phyloP scores from a whole-genome alignment of 1,140 invertebrate species.

The Eumaeus atala region DNA sequence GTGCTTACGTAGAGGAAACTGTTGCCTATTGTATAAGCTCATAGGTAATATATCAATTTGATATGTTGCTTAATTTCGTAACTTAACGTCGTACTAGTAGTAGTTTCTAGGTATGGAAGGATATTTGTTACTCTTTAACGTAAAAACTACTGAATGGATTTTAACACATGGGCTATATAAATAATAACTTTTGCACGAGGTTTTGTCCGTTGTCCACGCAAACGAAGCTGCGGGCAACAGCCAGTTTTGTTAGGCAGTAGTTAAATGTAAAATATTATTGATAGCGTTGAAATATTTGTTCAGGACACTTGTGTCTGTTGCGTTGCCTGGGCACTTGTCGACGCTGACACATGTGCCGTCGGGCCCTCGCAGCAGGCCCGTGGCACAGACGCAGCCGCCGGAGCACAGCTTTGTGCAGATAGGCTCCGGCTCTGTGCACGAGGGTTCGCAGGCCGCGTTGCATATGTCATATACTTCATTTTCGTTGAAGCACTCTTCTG shows the following conservation, averaged over 20 bases:
- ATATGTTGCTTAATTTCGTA: too few species aligned
- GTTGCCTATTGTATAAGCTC: too few species aligned
- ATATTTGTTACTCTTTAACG: too few species aligned
- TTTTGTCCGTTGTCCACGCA: too few species aligned
- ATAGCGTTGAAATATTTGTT: constrained; percentile 47
- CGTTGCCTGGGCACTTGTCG: constrained; percentile 45
- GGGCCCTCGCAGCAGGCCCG: constrained; percentile 39
- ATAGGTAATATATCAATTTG: too few species aligned
- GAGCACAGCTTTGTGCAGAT: constrained; percentile 39
- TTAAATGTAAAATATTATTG: constrained; percentile 48
- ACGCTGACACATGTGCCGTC: constrained; percentile 44
- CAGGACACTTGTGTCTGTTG: constrained; percentile 34
- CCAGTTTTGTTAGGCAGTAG: constrained; percentile 17
- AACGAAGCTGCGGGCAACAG: too few species aligned
- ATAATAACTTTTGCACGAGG: too few species aligned
- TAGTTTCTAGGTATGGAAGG: too few species aligned
- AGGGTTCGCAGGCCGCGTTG: constrained; percentile 43
- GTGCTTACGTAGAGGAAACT: too few species aligned
- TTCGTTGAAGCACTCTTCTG: constrained; percentile 52
- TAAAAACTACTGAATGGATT: too few species aligned
- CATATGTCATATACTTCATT: constrained; percentile 56
- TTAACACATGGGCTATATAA: too few species aligned
- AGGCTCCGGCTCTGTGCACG: constrained; percentile 32
- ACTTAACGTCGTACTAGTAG: too few species aligned
- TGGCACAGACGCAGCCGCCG: constrained; percentile 48